These are phyloP conservation scores for Acleris sparsana DNA, from an alignment of 2,888 invertebrate genomes.

Conservation along the genomic window DNA sequence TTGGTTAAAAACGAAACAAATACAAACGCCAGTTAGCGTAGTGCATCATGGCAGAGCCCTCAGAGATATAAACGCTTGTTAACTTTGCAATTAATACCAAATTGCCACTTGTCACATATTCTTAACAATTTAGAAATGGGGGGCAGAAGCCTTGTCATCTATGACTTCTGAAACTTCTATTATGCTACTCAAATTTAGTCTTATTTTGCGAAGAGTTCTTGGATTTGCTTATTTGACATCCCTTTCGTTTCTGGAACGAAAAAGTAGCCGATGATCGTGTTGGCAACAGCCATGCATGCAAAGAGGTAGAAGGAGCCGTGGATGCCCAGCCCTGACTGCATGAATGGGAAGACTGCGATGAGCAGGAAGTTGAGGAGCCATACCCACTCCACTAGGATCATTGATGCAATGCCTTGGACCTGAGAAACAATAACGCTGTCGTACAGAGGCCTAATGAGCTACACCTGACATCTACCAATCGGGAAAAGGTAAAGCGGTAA, in stretches of 20 bases:
- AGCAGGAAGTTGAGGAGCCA: conserved; percentile 73
- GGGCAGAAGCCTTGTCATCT: too few species aligned
- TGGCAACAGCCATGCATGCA: conserved; percentile 51
- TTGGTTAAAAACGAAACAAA: too few species aligned
- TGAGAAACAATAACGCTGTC: conserved; percentile 40
- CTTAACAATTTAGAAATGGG: too few species aligned
- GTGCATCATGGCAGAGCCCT: too few species aligned
- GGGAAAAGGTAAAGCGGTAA: too few species aligned
- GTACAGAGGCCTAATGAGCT: too few species aligned
- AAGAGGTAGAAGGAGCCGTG: conserved; percentile 71
- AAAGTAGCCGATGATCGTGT: conserved; percentile 57
- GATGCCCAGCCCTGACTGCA: conserved; percentile 56
- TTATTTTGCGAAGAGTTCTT: conserved; percentile 48
- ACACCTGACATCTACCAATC: too few species aligned
- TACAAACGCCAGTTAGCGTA: too few species aligned
- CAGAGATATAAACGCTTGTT: too few species aligned
- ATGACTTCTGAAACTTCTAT: background rate
- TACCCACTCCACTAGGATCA: conserved; percentile 68
- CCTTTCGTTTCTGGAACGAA: conserved; percentile 79
- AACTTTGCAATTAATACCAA: too few species aligned
- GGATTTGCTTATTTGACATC: conserved; percentile 66
- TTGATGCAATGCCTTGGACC: conserved; percentile 72
- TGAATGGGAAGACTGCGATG: conserved; percentile 67
- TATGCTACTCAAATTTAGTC: background rate
- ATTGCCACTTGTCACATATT: too few species aligned